These are phyloP conservation scores for Macrosteles quadrilineatus DNA, from an alignment of 1,140 invertebrate genomes.

Conservation along the genomic window DNA sequence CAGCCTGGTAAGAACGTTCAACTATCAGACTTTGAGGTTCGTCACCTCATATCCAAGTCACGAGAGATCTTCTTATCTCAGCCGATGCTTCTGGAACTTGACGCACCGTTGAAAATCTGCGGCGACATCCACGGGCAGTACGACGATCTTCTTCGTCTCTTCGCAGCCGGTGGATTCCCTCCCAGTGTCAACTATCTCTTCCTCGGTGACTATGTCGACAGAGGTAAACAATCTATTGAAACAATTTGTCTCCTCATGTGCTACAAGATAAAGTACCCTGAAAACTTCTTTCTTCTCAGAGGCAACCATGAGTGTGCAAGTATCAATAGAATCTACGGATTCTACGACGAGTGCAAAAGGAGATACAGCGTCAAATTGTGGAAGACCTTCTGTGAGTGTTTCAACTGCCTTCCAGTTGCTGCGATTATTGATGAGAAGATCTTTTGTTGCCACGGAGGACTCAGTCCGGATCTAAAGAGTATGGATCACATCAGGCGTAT, in stretches of 20 bases:
- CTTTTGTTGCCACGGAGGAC: constrained; percentile 63
- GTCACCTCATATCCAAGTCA: constrained; percentile 17
- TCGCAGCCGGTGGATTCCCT: constrained; percentile 97
- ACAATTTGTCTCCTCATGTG: constrained; percentile 85
- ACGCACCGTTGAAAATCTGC: constrained; percentile 62
- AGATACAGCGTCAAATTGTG: constrained; percentile 93
- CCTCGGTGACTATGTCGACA: constrained; percentile 90
- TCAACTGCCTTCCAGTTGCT: constrained; percentile 42
- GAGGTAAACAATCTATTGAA: constrained; percentile 84
- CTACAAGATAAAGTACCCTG: constrained; percentile 95
- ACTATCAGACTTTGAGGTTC: constrained; percentile 67
- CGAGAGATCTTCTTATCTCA: constrained; percentile 68
- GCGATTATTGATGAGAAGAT: constrained; percentile 59
- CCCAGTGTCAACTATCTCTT: constrained; percentile 96
- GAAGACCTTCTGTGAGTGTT: constrained; percentile 68
- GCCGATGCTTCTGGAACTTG: constrained; percentile 60
- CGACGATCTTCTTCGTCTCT: constrained; percentile 85
- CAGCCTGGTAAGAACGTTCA: constrained; percentile 71
- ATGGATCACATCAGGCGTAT: constrained; percentile 67
- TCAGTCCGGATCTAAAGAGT: constrained; percentile 60
- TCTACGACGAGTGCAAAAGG: constrained; percentile 85
- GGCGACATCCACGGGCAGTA: constrained; percentile 84
- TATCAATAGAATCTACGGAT: constrained; percentile 86
- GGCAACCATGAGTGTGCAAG: constrained; percentile 88
- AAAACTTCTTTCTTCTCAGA: constrained; percentile 88